Evolutionary conservation across 1,140 invertebrate genomes (phyloP), one percentile per base, ranked within the genome.

Genomic region (Drosophila neocordata): DNA sequence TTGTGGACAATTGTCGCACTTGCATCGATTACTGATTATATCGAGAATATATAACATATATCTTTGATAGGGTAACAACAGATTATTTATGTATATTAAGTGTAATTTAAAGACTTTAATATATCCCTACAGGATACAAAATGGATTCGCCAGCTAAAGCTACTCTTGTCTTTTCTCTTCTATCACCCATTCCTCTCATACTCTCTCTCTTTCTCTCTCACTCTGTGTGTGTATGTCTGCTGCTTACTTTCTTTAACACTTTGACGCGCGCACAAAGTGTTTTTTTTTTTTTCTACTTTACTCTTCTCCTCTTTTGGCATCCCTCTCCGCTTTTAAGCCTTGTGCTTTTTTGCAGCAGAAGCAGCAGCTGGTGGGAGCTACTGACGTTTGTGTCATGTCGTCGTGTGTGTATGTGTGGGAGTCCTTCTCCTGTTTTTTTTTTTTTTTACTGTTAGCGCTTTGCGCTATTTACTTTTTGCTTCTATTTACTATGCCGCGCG

Each of bases 201-300:
- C 60, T 22, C 60, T 22, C 27, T 56, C 22, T 27, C 34, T 22
- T 4, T 53, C 27, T 35, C 4, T 31, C 15, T 56, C 20, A 12
- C 15, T 34, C 2, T 53, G 20, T 8, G 9, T 9, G 59, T 31
- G 58, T 60, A 41, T 24, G 27, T 34, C 35, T 31, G 11, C 37
- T 65, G 34, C 73, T 76, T 76, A 76, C 73, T 76, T 76, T 76
- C 73, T 76, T 76, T 76, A 76, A 76, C 73, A 76, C 73, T 76
- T 76, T 76, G 73, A 76, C 73, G 73, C 73, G 73, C 73, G 58
- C 73, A 65, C 73, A 76, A 76, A 76, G 73, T 76, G 73, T 76
- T 76, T 70, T 74, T 74, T 74, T 67, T 37, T 22, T 38, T 15
- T 31, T n/a, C 8, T 24, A 53, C 65, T 51, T n/a, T 24, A 53